phyloP scores from a whole-genome alignment of 2,888 invertebrate genomes.

The Apamea anceps region DNA sequence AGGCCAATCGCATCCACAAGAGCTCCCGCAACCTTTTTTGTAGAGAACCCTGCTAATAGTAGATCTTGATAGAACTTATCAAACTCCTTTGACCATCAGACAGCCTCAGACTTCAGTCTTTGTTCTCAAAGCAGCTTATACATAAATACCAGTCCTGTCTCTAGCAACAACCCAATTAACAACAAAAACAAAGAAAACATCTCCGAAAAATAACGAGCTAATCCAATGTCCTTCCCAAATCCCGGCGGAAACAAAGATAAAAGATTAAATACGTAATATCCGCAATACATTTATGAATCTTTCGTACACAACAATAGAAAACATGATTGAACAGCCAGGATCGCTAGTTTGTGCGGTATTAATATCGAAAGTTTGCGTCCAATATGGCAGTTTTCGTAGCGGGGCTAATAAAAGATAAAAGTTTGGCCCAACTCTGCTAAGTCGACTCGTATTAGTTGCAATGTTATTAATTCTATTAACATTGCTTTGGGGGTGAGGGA shows the following conservation, averaged over 20 bases:
- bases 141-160: not conserved
- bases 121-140: conserved; percentile 11
- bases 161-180: conserved; percentile 38
- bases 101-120: not conserved
- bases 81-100: conserved; percentile 2
- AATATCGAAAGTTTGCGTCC: conserved; percentile 79
- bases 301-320: conserved; percentile 56
- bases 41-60: not conserved
- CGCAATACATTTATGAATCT: conserved; percentile 61
- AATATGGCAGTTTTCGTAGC: conserved; percentile 73
- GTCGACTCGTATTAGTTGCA: conserved; percentile 73
- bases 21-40: not conserved
- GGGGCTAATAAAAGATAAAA: conserved; percentile 81
- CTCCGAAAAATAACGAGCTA: conserved; percentile 49
- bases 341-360: conserved; percentile 69
- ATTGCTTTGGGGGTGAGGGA: conserved; percentile 15
- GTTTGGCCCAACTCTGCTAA: conserved; percentile 76
- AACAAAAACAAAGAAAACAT: conserved; percentile 39
- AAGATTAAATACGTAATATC: conserved; percentile 63
- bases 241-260: conserved; percentile 52
- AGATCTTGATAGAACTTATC: not conserved
- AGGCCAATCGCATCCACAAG: not conserved
- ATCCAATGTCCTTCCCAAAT: conserved; percentile 50
- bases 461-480: conserved; percentile 67
- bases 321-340: conserved; percentile 61